Percentiles rank a stretch among this genome's conserved stretches.
Evolutionary conservation across 1,140 invertebrate species (phyloP).

Genomic region (Caenorhabditis inopinata): DNA sequence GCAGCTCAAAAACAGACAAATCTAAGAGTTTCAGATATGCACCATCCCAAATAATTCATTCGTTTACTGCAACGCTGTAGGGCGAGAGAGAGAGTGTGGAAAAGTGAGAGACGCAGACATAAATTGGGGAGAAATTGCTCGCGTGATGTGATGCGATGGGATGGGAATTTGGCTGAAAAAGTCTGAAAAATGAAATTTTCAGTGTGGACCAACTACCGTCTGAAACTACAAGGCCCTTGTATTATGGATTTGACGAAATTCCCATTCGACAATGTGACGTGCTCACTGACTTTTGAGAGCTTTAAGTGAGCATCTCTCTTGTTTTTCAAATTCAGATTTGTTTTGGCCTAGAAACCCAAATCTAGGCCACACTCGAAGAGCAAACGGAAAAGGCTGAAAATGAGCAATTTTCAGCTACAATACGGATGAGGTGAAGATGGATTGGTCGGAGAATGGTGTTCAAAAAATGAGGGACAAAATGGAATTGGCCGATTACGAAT

Average conservation of each 20-base stretch:
- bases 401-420: conserved; percentile 62
- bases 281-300: conserved; percentile 63
- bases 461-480: conserved; percentile 65
- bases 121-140: background rate
- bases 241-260: conserved; percentile 56
- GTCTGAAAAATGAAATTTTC: conserved; percentile 28
- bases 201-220: conserved; percentile 66
- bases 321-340: background rate
- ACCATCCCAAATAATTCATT: conserved; percentile 29
- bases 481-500: conserved; percentile 65
- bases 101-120: background rate
- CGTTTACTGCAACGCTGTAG: background rate
- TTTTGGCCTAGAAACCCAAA: background rate
- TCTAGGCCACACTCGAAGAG: no score
- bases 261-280: conserved; percentile 66
- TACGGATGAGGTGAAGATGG: conserved; percentile 66
- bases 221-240: conserved; percentile 62
- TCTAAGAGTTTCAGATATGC: no score
- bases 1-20: no score
- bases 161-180: no score
- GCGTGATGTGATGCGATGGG: no score
- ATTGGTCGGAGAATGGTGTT: conserved; percentile 59
- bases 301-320: conserved; percentile 59
- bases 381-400: no score
- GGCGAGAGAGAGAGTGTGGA: background rate